Conservation (phyloP, 2,113 vertebrate species). For the Nesogale talazaci region DNA sequence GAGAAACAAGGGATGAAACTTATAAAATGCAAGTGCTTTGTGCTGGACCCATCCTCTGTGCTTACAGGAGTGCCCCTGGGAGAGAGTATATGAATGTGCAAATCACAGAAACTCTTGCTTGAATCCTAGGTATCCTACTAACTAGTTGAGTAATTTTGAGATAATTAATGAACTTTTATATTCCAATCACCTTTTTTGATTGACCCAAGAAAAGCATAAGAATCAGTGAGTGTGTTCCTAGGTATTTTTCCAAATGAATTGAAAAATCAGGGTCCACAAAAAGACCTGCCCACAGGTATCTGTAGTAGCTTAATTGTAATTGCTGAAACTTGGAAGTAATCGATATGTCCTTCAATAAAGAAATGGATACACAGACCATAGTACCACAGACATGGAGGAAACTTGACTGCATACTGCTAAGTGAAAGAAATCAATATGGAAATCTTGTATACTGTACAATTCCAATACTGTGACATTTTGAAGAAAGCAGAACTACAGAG, state of each 20-base stretch:
- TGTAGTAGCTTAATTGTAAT: background rate
- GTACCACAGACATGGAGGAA: background rate
- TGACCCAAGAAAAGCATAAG: background rate
- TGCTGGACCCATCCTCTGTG: accelerated
- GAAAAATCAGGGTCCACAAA: background rate
- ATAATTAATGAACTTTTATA: background rate
- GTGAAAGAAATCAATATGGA: background rate
- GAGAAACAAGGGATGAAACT: background rate
- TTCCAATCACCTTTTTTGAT: background rate
- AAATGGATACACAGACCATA: background rate
- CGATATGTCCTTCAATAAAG: background rate
- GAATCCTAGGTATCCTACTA: background rate
- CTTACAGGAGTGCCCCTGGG: background rate
- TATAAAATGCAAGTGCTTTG: background rate
- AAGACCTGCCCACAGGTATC: background rate
- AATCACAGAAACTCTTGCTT: background rate
- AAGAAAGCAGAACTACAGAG: background rate
- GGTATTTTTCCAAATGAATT: background rate
- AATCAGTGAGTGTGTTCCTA: background rate
- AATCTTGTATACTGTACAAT: background rate
- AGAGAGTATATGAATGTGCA: background rate
- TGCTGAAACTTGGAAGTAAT: background rate
- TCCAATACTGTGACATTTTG: background rate
- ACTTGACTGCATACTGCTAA: background rate
- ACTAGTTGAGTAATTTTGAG: background rate